Conservation (phyloP, 2,113 vertebrate species). For the Phasianus colchicus region DNA sequence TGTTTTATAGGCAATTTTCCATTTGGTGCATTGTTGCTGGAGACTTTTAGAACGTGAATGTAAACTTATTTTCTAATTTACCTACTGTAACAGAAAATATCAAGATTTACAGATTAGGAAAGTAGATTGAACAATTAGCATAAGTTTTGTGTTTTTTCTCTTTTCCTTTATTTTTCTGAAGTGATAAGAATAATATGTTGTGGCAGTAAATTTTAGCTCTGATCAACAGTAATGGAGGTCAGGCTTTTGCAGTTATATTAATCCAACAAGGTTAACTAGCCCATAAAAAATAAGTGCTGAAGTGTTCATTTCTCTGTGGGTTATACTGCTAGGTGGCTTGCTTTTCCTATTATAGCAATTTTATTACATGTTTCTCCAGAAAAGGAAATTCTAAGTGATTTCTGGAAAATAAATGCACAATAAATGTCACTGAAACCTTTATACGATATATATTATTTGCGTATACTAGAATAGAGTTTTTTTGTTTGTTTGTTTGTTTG, state of each 20-base stretch:
- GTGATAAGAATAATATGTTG: conserved; percentile 13
- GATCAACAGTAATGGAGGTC: conserved; percentile 55
- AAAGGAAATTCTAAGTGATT: conserved; percentile 49
- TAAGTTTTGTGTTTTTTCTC: background rate
- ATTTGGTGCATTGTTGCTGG: background rate
- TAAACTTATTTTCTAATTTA: background rate
- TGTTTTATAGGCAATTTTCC: background rate
- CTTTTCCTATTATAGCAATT: conserved; percentile 43
- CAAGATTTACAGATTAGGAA: background rate
- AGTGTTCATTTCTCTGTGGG: conserved; percentile 59
- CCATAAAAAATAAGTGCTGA: conserved; percentile 72
- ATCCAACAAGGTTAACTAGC: conserved; percentile 67
- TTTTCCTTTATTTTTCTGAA: conserved; percentile 8
- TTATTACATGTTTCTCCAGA: conserved; percentile 51
- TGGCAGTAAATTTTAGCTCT: conserved; percentile 55
- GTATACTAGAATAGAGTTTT: background rate
- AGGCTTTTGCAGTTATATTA: conserved; percentile 51
- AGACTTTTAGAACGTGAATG: background rate
- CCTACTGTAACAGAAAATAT: background rate
- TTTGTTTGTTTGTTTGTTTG: background rate
- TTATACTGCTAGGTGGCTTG: conserved; percentile 13
- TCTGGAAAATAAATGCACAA: conserved; percentile 22
- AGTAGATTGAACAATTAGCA: background rate
- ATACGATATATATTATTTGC: background rate
- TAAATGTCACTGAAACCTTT: background rate